These are phyloP conservation scores for Apodemus sylvaticus DNA, from an alignment of 2,113 vertebrate species.

Conservation along the genomic window DNA sequence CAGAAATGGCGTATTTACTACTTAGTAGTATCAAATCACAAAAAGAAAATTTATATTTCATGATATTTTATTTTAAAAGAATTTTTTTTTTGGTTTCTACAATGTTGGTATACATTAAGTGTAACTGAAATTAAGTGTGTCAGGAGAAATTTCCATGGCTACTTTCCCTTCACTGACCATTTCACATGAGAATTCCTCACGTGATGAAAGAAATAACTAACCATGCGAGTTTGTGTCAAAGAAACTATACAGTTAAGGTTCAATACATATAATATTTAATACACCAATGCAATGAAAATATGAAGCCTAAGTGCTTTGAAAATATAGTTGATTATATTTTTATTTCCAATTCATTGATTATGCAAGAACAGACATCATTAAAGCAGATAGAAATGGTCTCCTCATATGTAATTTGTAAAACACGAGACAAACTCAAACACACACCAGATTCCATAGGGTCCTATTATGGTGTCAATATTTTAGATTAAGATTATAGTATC, in stretches of 20 bases:
- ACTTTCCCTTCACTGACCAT: neutral
- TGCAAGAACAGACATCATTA: neutral
- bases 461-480: slow-evolving; percentile 29
- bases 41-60: neutral
- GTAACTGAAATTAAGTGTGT: neutral
- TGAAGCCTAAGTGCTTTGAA: neutral
- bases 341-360: neutral
- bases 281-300: neutral
- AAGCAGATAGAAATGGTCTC: slow-evolving; percentile 22
- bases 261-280: neutral
- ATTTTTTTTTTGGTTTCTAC: slow-evolving; percentile 7
- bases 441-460: neutral
- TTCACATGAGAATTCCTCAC: neutral
- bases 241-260: neutral
- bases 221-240: neutral
- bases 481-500: slow-evolving; percentile 33
- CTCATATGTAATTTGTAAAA: neutral
- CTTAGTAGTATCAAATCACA: neutral
- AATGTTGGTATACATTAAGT: neutral
- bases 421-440: neutral
- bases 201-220: neutral
- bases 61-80: neutral
- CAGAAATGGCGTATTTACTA: neutral
- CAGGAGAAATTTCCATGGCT: neutral
- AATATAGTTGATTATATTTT: slow-evolving; percentile 17